phyloP scores from a whole-genome alignment of 2,888 invertebrate species.

The Atethmia centrago region DNA sequence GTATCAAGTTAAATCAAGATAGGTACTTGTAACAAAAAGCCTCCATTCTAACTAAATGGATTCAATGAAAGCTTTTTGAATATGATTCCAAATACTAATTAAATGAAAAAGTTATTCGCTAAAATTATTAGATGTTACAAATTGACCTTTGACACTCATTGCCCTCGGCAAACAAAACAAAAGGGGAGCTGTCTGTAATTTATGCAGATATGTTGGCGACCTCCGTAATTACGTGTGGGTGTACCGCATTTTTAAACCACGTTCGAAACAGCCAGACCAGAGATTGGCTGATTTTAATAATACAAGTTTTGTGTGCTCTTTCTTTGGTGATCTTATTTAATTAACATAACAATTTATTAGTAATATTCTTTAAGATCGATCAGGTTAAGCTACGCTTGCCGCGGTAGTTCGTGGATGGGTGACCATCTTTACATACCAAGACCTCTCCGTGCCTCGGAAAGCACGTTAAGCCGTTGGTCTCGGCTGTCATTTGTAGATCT shows the following conservation, averaged over 20 bases:
- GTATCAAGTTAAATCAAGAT: neutral
- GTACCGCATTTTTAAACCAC: slow-evolving; percentile 51
- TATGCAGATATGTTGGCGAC: slow-evolving; percentile 65
- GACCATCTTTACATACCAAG: no score
- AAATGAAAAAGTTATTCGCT: slow-evolving; percentile 4
- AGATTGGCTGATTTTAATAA: slow-evolving; percentile 29
- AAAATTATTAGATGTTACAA: slow-evolving; percentile 22
- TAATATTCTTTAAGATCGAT: no score
- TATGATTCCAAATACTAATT: neutral
- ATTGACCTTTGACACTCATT: slow-evolving; percentile 48
- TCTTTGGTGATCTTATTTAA: slow-evolving; percentile 11
- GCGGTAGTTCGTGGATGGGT: no score
- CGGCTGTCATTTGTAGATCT: no score
- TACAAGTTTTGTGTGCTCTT: slow-evolving; percentile 11
- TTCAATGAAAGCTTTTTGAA: neutral
- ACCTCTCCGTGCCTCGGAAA: no score
- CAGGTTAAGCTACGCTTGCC: no score
- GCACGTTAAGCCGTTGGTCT: no score
- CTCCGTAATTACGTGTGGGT: slow-evolving; percentile 61
- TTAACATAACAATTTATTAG: no score
- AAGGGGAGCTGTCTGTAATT: slow-evolving; percentile 67
- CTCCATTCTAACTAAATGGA: neutral
- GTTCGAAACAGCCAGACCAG: slow-evolving; percentile 7
- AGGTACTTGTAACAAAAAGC: neutral
- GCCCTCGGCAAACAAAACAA: slow-evolving; percentile 66